Conservation (phyloP, 1,140 invertebrate species). For the Cecropterus lyciades region DNA sequence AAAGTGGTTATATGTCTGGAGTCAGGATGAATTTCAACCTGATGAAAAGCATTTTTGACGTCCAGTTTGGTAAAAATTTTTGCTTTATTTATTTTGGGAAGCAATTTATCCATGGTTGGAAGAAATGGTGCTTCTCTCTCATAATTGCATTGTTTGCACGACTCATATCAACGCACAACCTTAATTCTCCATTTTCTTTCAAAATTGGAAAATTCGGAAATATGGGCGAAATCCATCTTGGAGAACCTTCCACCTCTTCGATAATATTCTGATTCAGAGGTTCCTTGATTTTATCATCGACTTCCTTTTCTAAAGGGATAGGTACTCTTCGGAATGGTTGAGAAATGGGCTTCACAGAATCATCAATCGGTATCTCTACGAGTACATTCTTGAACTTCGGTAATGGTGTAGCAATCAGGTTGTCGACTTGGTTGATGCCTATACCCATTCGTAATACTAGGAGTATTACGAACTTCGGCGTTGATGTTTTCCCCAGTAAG, state of each 20-base stretch:
- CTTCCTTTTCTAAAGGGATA: conserved; percentile 43
- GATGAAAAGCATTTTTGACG: conserved; percentile 50
- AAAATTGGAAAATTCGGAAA: conserved; percentile 56
- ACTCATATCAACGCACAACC: conserved; percentile 69
- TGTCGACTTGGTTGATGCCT: conserved; percentile 32
- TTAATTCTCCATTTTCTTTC: conserved; percentile 54
- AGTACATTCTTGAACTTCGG: conserved; percentile 53
- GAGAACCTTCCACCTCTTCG: conserved; percentile 52
- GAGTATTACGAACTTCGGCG: conserved; percentile 29
- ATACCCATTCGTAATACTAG: conserved; percentile 47
- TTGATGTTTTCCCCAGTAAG: conserved; percentile 39
- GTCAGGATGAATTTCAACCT: conserved; percentile 49
- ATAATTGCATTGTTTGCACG: conserved; percentile 59
- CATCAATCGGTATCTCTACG: conserved; percentile 51
- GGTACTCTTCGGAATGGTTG: conserved; percentile 55
- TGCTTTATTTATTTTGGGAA: conserved; percentile 48
- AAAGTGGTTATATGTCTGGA: conserved; percentile 63
- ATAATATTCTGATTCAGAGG: conserved; percentile 48
- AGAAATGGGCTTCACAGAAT: conserved; percentile 46
- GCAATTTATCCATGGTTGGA: conserved; percentile 55
- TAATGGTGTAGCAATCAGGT: conserved; percentile 28
- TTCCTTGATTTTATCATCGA: conserved; percentile 47
- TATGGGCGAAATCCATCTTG: conserved; percentile 62
- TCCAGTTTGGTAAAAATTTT: conserved; percentile 40
- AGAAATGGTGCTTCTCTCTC: conserved; percentile 59